Conservation (phyloP, 1,140 invertebrate species). For the Radopholus similis region DNA sequence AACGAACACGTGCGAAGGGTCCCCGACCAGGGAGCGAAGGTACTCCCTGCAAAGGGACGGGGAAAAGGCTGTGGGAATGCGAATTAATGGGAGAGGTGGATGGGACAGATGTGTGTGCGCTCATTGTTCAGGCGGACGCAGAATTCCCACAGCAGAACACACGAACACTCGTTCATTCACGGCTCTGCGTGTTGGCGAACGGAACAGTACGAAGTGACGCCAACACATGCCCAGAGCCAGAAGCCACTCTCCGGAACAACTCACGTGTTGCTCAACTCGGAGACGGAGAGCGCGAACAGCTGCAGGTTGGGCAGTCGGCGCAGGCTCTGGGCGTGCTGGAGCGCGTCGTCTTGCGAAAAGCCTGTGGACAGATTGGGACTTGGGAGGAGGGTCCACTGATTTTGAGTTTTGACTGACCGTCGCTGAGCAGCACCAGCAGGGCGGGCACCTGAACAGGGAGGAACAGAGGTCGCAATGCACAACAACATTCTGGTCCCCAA, state of each 20-base stretch:
- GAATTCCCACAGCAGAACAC: no score
- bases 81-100: background rate
- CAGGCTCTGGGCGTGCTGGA: conserved; percentile 35
- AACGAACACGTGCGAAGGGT: conserved; percentile 30
- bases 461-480: no score
- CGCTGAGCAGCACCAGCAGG: conserved; percentile 47
- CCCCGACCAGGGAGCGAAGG: conserved; percentile 24
- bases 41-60: conserved; percentile 27
- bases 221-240: background rate
- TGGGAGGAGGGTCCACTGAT: background rate
- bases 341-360: conserved; percentile 51
- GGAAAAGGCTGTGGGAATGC: background rate
- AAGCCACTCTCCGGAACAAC: background rate
- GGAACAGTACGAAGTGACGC: background rate
- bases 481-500: background rate
- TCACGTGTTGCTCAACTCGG: conserved; percentile 46
- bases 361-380: conserved; percentile 23
- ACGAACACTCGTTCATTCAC: background rate
- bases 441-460: conserved; percentile 42
- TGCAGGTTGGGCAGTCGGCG: conserved; percentile 42
- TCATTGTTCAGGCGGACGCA: no score
- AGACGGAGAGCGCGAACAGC: conserved; percentile 47
- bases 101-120: no score
- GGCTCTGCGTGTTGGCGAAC: background rate
- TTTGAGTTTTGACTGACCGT: conserved; percentile 1